Base-by-base conservation (phyloP, 2,797 vertebrate genomes). In the Antennarius maculatus region DNA sequence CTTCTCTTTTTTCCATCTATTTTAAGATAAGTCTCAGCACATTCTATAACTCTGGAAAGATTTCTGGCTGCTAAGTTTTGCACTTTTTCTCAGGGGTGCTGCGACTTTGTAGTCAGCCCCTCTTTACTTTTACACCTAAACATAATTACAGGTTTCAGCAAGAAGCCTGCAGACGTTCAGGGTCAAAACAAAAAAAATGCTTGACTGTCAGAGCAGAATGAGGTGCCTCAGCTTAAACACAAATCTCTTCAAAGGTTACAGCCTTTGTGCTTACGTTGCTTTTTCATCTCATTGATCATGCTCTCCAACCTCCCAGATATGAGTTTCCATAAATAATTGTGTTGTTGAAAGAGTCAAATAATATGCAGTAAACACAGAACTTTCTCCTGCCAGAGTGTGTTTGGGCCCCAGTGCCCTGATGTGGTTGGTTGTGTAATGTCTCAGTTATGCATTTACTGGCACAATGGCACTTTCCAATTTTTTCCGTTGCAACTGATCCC, bases 351-450 rank as follows among this genome's bases (percentile, higher is more conserved):
- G 69, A 79, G 39, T 81, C 76, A 69, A 85, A 88, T 76, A 81
- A 79, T 91, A 64, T 15, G 52, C 75, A 81, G 60, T 74, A 87
- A 90, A 85, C 80, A 80, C 72, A 68, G 66, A 86, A 74, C 73
- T 70, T 75, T 84, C 67, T 79, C 68, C 85, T 66, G 51, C 92
- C 92, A 91, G 92, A 94, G 94, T 89, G 87, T 88, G 93, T 93
- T 92, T 90, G 71, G 92, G 93, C 92, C 92, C 80, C 88, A 90
- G 91, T 94, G 94, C 93, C 86, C 94, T 91, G 90, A 92, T 95
- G 95, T 86, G 95, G 96, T 95, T 95, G 93, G 93, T 94, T 95
- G 94, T 95, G 94, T 95, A 95, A 96, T 95, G 91, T 91, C 92
- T 92, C 88, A 94, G 93, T 93, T 95, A 94, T 95, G 95, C 88